These are phyloP conservation scores for Herminia tarsipennalis DNA, from an alignment of 2,888 invertebrate species.

Conservation along the genomic window DNA sequence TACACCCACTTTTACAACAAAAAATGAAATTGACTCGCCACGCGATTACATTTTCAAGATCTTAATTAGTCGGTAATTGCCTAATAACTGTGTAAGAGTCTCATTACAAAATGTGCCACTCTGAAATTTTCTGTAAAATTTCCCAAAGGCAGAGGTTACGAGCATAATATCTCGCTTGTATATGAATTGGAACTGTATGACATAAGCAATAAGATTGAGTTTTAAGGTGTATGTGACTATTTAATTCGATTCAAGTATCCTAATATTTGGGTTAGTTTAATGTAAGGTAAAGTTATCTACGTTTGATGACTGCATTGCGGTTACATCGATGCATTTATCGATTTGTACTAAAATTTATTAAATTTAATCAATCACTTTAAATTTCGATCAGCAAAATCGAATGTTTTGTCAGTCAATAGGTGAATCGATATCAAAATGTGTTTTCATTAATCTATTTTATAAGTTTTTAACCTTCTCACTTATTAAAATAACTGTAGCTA, in stretches of 20 bases:
- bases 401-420: too few relatives aligned
- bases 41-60: slow-evolving; percentile 23
- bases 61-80: slow-evolving; percentile 30
- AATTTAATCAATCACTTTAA: too few relatives aligned
- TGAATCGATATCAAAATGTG: too few relatives aligned
- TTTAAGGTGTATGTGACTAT: slow-evolving; percentile 16
- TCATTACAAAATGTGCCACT: slow-evolving; percentile 17
- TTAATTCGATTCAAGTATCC: slow-evolving; percentile 26
- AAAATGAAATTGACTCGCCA: slow-evolving; percentile 13
- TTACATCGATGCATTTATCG: slow-evolving; percentile 11
- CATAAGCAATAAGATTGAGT: rapidly evolving
- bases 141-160: slow-evolving; percentile 27
- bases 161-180: slow-evolving; percentile 1
- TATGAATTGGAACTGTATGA: background rate
- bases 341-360: too few relatives aligned
- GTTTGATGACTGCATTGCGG: slow-evolving; percentile 35
- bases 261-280: slow-evolving; percentile 35
- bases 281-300: slow-evolving; percentile 24
- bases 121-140: slow-evolving; percentile 30
- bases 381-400: too few relatives aligned
- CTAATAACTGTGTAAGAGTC: slow-evolving; percentile 22
- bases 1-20: background rate
- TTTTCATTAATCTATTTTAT: too few relatives aligned
- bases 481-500: too few relatives aligned
- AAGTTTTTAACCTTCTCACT: too few relatives aligned